These are phyloP conservation scores for Halisarca cf. caerulea DNA, from an alignment of 37 sponge, comb jelly and placozoan species.

Conservation along the genomic window DNA sequence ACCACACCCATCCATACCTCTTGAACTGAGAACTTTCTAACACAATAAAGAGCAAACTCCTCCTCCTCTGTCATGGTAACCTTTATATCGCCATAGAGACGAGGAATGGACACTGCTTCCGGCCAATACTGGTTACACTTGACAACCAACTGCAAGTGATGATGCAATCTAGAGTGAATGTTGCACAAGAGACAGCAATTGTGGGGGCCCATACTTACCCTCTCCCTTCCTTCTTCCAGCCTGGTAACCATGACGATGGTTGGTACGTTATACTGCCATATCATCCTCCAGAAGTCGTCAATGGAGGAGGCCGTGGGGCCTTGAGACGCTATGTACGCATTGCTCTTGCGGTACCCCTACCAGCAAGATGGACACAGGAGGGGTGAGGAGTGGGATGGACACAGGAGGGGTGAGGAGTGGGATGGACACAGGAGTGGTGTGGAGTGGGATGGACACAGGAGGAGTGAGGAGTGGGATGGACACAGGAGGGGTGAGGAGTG, in stretches of 20 bases:
- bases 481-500: no score
- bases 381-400: background rate
- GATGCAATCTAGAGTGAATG: background rate
- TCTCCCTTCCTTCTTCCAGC: slow-evolving; percentile 6
- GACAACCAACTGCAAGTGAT: background rate
- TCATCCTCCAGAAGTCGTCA: slow-evolving; percentile 29
- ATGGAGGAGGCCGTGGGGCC: slow-evolving; percentile 20
- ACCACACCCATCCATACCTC: background rate
- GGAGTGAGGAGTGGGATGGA: no score
- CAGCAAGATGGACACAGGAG: no score
- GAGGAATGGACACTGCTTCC: background rate
- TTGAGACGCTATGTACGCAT: slow-evolving; percentile 24
- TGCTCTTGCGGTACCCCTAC: slow-evolving; percentile 39
- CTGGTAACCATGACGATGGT: slow-evolving; percentile 29
- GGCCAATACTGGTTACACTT: slow-evolving; percentile 97
- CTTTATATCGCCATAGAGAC: slow-evolving; percentile 78
- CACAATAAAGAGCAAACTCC: slow-evolving; percentile 76
- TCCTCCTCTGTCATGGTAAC: slow-evolving; percentile 83
- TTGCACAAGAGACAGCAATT: no score
- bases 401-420: background rate
- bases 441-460: slow-evolving; percentile 18
- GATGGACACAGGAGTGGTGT: background rate
- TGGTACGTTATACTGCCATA: slow-evolving; percentile 12
- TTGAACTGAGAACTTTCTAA: slow-evolving; percentile 13
- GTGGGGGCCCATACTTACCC: background rate